Base-by-base conservation (phyloP, 2,113 vertebrate genomes). In the Neotragus moschatus region DNA sequence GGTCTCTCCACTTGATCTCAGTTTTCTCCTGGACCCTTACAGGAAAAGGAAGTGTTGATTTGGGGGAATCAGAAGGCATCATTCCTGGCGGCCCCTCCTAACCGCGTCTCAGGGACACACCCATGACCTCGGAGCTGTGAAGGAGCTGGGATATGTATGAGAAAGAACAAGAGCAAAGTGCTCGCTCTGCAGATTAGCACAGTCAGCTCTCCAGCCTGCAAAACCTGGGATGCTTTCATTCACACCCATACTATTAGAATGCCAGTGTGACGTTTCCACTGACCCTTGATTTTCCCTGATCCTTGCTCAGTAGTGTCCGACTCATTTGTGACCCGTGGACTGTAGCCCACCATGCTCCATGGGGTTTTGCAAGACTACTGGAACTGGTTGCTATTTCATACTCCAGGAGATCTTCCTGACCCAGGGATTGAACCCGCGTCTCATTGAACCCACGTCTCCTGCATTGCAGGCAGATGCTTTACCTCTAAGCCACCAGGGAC, bases 371-470 rank as follows among this genome's bases (percentile, higher is more conserved):
- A 26, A 25, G 36, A 73, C 25, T 43, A 25, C 5, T 36, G 63
- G 63, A 70, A 36, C 19, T 70, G 70, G 36, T 73, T 73, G 36
- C 36, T 23, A 25, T 73, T 43, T 39, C 36, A 25, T 26, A 39
- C 21, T 43, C 36, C 11, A 43, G 36, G 11, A 43, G 36, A 43
- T 43, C 21, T 73, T 39, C 70, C 70, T 3, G 21, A 13, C 36
- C 70, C 36, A 73, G 36, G 21, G 10, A 43, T 25, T 43, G 36
- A 73, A 73, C 36, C 36, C 11, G 0, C 0, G 0, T 73, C n/a
- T n/a, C n/a, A 43, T 25, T 43, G 36, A 73, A 73, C 36, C 36
- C 11, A 0, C 0, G 0, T 73, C 70, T 73, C 36, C 36, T 25
- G 21, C 70, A 73, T 43, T 25, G 36, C 21, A 73, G 21, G 70